A percentile compares a stretch with the other conserved stretches of the same genome.
phyloP scores from a whole-genome alignment of 2,797 vertebrate species.

The Paguma larvata region DNA sequence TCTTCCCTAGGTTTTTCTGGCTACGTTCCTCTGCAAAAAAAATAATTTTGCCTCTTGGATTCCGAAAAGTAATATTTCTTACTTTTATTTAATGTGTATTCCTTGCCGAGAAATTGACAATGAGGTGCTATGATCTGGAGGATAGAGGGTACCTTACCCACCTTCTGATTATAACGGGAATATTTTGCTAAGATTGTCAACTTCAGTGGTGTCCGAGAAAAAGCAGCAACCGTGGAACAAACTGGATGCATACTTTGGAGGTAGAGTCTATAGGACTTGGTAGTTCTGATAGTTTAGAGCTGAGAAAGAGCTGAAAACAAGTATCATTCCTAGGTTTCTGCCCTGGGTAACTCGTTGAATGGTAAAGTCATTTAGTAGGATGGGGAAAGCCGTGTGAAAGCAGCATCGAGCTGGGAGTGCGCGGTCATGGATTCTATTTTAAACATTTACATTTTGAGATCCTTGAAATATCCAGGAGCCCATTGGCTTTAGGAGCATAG shows the following conservation, averaged over 20 bases:
- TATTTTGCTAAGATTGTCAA: background rate
- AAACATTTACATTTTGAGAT: background rate
- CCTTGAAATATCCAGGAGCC: background rate
- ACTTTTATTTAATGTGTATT: background rate
- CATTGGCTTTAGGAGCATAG: background rate
- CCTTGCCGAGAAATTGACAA: background rate
- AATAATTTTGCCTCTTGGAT: background rate
- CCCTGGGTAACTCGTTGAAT: background rate
- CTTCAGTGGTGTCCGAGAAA: background rate
- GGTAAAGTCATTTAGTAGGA: background rate
- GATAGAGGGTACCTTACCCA: background rate
- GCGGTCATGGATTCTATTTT: background rate
- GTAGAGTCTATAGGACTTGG: background rate
- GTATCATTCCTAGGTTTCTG: background rate
- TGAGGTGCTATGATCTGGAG: background rate
- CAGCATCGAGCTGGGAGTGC: background rate
- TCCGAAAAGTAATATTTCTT: background rate
- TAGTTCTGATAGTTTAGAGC: background rate
- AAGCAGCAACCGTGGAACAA: rapidly evolving
- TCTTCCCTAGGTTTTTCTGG: background rate
- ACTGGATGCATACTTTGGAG: background rate
- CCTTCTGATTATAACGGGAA: background rate
- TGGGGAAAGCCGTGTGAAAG: background rate
- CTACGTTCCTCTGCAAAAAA: background rate
- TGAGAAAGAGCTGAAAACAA: background rate